Base-by-base conservation (phyloP, 2,888 invertebrate genomes). In the Colostygia pectinataria region DNA sequence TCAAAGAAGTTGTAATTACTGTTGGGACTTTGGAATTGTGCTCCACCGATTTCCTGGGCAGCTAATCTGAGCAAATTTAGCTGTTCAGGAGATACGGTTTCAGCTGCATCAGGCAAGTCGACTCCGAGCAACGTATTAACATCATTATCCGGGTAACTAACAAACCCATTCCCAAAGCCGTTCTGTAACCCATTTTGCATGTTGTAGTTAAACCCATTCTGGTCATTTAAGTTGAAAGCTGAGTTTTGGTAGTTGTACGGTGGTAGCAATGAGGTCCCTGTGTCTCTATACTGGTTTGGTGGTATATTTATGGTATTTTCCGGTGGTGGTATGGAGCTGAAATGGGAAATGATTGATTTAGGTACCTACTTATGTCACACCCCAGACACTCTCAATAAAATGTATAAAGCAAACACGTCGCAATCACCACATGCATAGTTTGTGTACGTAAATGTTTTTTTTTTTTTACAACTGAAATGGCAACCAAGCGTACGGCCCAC, bases 11-110 rank as follows among this genome's bases (percentile, higher is more conserved):
- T 86, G 64, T 83, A 88, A 62, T 84, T 86, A 27, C 83, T 81
- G 50, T 89, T 85, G 0, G 83, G 83, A 46, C 70, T 82, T 24
- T 81, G 63, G 68, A 89, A 89, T 53, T 90, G 90, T 1, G 90
- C 89, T 1, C 89, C 89, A 2, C 90, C 87, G 0, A 90, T 88
- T 61, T 90, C 87, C 68, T 90, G 90, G 2, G 91, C 89, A n/a
- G 91, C 91, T 12, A 91, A 66, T 61, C 90, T 77, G 46, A 91
- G 71, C 32, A 91, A 61, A 57, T 90, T 90, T 0, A 91, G 64
- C 57, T 91, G 90, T 66, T 88, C 90, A 1, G 85, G 86, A 0
- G 87, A 80, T 0, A 87, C 87, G 1, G 83, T 81, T 5, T 78
- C 70, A 1, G 67, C 63, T 8, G 33, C 10, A 33, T 85, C 86